phyloP scores from a whole-genome alignment of 2,113 vertebrate genomes.

The Myodes glareolus region DNA sequence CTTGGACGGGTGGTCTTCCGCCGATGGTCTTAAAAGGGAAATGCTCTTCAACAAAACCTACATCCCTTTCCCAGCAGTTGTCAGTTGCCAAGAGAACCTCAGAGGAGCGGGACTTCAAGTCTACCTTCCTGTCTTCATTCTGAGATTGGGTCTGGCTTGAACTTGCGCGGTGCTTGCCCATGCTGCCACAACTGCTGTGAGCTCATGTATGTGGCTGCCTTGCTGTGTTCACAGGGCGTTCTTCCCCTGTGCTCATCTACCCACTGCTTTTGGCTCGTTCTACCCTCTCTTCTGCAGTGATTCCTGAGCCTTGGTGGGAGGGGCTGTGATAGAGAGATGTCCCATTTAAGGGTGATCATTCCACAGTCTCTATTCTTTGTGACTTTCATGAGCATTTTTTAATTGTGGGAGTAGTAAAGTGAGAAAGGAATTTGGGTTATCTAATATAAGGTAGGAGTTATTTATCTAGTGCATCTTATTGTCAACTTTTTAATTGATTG shows the following conservation, averaged over 20 bases:
- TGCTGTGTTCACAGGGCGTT: background rate
- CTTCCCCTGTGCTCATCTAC: background rate
- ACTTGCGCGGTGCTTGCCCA: background rate
- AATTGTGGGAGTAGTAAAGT: background rate
- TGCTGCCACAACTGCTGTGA: too few species aligned
- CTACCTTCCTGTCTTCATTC: background rate
- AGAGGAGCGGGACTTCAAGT: background rate
- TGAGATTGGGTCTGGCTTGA: background rate
- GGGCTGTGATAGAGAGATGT: background rate
- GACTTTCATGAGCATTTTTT: background rate
- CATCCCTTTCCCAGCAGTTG: background rate
- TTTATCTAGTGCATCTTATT: background rate
- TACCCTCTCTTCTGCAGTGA: background rate
- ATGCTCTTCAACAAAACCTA: background rate
- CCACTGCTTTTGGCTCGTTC: background rate
- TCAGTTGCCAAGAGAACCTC: too few species aligned
- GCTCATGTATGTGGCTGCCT: background rate
- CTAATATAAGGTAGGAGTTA: background rate
- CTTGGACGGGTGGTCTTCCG: background rate
- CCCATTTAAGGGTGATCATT: background rate
- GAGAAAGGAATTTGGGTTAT: constrained; percentile 25
- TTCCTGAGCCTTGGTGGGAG: background rate
- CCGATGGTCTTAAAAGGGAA: background rate
- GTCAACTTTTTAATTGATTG: constrained; percentile 15
- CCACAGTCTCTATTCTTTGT: background rate